Evolutionary conservation across 2,113 vertebrate genomes (phyloP).

Genomic region (Myrmecophaga tridactyla): DNA sequence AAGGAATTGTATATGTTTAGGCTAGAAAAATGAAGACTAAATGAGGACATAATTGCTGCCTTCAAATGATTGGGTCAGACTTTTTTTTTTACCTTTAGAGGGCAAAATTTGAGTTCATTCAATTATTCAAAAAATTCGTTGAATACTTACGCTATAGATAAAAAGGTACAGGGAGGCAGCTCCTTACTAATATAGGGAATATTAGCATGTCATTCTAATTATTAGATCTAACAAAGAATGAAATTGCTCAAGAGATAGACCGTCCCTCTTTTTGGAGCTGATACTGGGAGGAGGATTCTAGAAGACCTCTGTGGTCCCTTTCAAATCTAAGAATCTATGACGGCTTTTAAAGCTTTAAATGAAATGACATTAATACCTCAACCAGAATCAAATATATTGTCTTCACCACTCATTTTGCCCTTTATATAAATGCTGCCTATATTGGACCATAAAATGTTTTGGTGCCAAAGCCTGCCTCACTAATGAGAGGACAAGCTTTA

Average conservation of each 20-base stretch:
- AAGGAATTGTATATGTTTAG: neutral
- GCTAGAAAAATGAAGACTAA: neutral
- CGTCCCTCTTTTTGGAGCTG: no score
- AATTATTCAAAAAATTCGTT: neutral
- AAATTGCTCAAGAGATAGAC: neutral
- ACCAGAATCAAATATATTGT: neutral
- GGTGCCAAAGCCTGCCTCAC: neutral
- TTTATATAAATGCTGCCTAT: neutral
- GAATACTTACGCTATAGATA: neutral
- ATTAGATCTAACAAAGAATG: neutral
- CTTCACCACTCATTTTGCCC: neutral
- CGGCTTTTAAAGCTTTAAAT: neutral
- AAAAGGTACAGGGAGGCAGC: no score
- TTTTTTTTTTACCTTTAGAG: neutral
- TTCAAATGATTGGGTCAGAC: neutral
- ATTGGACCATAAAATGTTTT: neutral
- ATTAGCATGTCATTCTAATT: neutral
- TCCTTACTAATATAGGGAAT: neutral
- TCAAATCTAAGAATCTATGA: neutral
- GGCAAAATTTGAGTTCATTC: neutral
- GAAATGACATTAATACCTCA: neutral
- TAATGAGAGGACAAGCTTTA: neutral
- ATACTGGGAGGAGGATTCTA: no score
- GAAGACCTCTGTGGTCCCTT: neutral
- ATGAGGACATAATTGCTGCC: neutral